These are phyloP conservation scores for Rutilus rutilus DNA, from an alignment of 2,113 vertebrate genomes.

Conservation along the genomic window DNA sequence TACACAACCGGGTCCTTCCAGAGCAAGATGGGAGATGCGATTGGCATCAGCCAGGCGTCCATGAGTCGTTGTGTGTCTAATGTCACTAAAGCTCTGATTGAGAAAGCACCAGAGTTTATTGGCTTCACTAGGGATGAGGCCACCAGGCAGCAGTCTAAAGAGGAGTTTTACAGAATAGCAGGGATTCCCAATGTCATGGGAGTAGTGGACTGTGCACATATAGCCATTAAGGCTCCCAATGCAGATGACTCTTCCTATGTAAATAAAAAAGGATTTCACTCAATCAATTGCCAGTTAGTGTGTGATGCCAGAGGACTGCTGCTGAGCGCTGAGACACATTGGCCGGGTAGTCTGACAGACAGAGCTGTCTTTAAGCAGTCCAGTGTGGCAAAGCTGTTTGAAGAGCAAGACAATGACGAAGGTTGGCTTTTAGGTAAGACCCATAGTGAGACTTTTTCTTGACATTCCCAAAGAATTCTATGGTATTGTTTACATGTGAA, in stretches of 20 bases:
- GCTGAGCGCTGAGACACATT: slow-evolving; percentile 88
- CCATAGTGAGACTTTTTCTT: not conserved
- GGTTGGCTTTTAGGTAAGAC: slow-evolving; percentile 92
- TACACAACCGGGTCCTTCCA: slow-evolving; percentile 96
- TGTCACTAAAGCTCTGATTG: slow-evolving; percentile 90
- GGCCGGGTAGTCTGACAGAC: slow-evolving; percentile 88
- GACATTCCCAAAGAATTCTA: not conserved
- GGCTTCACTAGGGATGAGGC: slow-evolving; percentile 79
- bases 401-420: slow-evolving; percentile 76
- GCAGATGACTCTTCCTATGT: slow-evolving; percentile 91
- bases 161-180: slow-evolving; percentile 88
- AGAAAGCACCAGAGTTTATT: slow-evolving; percentile 90
- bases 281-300: slow-evolving; percentile 91
- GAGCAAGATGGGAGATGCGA: slow-evolving; percentile 94
- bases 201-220: slow-evolving; percentile 89
- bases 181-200: slow-evolving; percentile 91
- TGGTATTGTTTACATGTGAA: slow-evolving; percentile 25
- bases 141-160: slow-evolving; percentile 80
- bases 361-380: slow-evolving; percentile 83
- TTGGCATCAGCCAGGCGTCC: slow-evolving; percentile 96
- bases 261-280: slow-evolving; percentile 93
- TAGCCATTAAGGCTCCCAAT: slow-evolving; percentile 94
- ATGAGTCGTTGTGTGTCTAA: slow-evolving; percentile 97
- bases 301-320: slow-evolving; percentile 88
- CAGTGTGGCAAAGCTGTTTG: slow-evolving; percentile 78